Base-by-base conservation (phyloP, 2,797 vertebrate species). In the Falco naumanni region DNA sequence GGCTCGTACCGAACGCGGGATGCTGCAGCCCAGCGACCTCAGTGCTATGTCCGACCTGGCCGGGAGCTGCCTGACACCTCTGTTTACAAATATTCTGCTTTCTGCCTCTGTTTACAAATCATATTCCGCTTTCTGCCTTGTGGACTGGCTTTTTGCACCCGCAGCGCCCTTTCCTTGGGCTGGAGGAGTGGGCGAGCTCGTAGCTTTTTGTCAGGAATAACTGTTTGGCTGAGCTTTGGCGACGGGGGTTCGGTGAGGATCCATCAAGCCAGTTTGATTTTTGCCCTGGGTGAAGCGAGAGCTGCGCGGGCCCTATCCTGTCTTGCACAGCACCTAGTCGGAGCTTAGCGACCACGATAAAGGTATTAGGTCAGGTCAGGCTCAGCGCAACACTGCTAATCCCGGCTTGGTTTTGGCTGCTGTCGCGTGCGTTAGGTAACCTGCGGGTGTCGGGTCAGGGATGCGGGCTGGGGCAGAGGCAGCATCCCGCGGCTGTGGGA, bases 1-100 rank as follows among this genome's bases (percentile, higher is more conserved):
- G 1, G 1, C 31, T 39, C 2, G 31, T 37, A 3, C 41, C 34
- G 1, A 16, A 22, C 15, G 0, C 0, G 3, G 24, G 59, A 4
- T 3, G 34, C 71, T 6, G 74, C 3, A 25, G 47, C 74, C 28
- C 41, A 9, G 63, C 11, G 14, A 14, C 33, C 72, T 51, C 72
- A 0, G 43, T 1, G 57, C 57, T 13, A 2, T 13, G 2, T 19
- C 53, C 43, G 25, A 31, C 37, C 54, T 3, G 71, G 16, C 31
- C 6, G 6, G 13, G 1, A 31, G 54, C 43, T 37, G 39, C 39
- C 39, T 39, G 39, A 39, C 11, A 39, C 39, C 39, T 39, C 39
- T 39, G 39, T 39, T 39, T 39, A 39, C 39, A 39, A 39, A 39
- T 39, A 39, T 11, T 39, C 39, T 39, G 39, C 39, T 39, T 11